These are phyloP conservation scores for Chelidonichthys spinosus DNA, from an alignment of 2,797 vertebrate species.

Conservation along the genomic window DNA sequence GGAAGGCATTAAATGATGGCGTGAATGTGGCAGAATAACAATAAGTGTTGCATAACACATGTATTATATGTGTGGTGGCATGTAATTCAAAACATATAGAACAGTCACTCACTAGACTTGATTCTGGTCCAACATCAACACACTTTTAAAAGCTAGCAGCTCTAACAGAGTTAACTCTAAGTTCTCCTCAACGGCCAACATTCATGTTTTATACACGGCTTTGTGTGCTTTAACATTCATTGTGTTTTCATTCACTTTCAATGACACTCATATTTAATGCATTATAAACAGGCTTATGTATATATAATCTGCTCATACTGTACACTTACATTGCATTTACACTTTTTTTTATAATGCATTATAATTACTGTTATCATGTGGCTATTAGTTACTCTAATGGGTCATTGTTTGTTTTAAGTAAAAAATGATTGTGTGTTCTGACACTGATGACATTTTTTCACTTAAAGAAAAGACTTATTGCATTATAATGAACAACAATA, in stretches of 20 bases:
- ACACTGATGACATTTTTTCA: too few relatives aligned
- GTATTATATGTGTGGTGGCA: constrained; percentile 1
- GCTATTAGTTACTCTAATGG: too few relatives aligned
- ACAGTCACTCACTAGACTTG: not conserved
- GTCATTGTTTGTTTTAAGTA: too few relatives aligned
- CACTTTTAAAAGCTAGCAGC: constrained; percentile 1
- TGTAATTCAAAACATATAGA: constrained; percentile 1
- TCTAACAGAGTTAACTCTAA: not conserved
- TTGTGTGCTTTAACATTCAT: not conserved
- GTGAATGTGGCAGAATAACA: not conserved
- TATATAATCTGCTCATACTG: too few relatives aligned
- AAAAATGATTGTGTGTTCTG: too few relatives aligned
- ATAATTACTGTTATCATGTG: too few relatives aligned
- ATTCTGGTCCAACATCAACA: not conserved
- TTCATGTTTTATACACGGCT: not conserved
- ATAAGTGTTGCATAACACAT: not conserved
- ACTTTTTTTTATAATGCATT: not conserved
- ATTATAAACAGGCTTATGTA: too few relatives aligned
- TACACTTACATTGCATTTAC: too few relatives aligned
- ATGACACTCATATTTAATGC: too few relatives aligned
- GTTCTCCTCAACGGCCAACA: not conserved
- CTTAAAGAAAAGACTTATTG: not conserved
- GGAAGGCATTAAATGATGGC: constrained; percentile 2
- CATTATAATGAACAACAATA: not conserved
- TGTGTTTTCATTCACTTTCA: not conserved